Evolutionary conservation across 2,888 invertebrate species (phyloP).

Genomic region (Drosophila nigricruria): DNA sequence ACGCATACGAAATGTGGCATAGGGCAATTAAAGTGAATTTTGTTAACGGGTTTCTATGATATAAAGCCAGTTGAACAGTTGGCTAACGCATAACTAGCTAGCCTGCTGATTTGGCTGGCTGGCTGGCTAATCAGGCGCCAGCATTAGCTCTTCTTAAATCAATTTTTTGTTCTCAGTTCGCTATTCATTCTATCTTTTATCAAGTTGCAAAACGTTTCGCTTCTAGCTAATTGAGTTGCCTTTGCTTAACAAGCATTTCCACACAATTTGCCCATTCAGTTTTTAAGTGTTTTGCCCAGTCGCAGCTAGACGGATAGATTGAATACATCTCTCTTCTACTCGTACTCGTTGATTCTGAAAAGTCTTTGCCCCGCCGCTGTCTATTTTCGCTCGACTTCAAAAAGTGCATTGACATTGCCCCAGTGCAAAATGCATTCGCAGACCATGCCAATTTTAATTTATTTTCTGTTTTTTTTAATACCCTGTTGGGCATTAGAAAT

Average conservation of each 20-base stretch:
- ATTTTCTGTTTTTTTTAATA: constrained; percentile 26
- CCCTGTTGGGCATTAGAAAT: constrained; percentile 11
- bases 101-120: neutral
- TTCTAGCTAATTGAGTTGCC: constrained; percentile 50
- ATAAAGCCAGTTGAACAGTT: neutral
- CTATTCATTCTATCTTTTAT: neutral
- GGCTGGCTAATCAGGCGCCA: constrained; percentile 9
- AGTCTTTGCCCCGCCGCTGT: constrained; percentile 8
- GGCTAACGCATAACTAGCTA: neutral
- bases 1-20: constrained; percentile 56
- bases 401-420: constrained; percentile 77
- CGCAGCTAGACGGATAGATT: constrained; percentile 34
- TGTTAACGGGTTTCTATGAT: neutral
- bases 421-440: constrained; percentile 72
- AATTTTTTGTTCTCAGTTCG: neutral
- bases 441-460: constrained; percentile 67
- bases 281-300: constrained; percentile 37
- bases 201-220: constrained; percentile 18
- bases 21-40: neutral
- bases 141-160: constrained; percentile 8
- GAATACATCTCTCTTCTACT: constrained; percentile 24
- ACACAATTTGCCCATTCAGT: constrained; percentile 43
- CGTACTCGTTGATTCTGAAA: neutral
- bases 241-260: constrained; percentile 42
- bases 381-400: constrained; percentile 60